These are phyloP conservation scores for Hypomesus transpacificus DNA, from an alignment of 2,113 vertebrate species.

Conservation along the genomic window DNA sequence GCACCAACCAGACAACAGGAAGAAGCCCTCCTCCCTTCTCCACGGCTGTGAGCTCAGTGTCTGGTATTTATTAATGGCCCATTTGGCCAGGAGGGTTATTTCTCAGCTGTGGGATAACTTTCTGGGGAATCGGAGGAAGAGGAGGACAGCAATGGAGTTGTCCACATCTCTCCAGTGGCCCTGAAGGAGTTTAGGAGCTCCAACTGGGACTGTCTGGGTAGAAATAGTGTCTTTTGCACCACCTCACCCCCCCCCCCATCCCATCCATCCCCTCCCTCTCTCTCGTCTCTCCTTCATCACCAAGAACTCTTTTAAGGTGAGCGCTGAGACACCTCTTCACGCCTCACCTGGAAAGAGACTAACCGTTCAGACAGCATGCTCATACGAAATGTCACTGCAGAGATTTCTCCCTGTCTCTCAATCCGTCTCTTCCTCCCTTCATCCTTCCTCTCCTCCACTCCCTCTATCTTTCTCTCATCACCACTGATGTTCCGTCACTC, in stretches of 20 bases:
- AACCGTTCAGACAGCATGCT: neutral
- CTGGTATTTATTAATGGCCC: slow-evolving; percentile 52
- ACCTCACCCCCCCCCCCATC: neutral
- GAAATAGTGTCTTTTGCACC: neutral
- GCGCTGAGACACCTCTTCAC: slow-evolving; percentile 6
- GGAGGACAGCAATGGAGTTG: slow-evolving; percentile 13
- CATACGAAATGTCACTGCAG: neutral
- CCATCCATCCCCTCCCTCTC: neutral
- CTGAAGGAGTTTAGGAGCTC: neutral
- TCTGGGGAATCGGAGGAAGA: neutral
- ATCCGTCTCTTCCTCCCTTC: slow-evolving; percentile 1
- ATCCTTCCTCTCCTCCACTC: neutral
- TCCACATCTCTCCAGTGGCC: neutral
- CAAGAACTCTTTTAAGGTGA: slow-evolving; percentile 7
- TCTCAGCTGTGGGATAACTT: slow-evolving; percentile 18
- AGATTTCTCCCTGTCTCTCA: neutral
- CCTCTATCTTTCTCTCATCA: neutral
- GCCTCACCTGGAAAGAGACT: slow-evolving; percentile 2
- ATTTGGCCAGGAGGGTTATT: slow-evolving; percentile 29
- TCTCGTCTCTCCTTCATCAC: neutral
- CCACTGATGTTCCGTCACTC: slow-evolving; percentile 14
- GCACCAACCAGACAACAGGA: slow-evolving; percentile 41
- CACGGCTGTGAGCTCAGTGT: slow-evolving; percentile 27
- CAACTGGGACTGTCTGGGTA: neutral
- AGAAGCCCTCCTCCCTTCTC: slow-evolving; percentile 34